Evolutionary conservation across 1,140 invertebrate genomes (phyloP).

Genomic region (Pachypsylla venusta): DNA sequence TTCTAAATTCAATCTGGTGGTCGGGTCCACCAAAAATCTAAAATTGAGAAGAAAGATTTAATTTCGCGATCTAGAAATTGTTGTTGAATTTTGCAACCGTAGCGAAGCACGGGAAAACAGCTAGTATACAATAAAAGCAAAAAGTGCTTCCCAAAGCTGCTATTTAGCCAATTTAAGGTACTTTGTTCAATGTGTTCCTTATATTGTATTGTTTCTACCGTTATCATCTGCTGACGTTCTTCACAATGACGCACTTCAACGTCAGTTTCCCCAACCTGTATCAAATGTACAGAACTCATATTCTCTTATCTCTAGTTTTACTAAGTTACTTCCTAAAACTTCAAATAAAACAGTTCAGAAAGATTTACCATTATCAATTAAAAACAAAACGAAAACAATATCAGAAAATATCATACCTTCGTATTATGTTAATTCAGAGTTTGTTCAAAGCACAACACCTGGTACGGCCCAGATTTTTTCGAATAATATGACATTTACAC

Average conservation of each 20-base stretch:
- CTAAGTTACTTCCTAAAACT: constrained; percentile 6
- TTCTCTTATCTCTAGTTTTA: constrained; percentile 8
- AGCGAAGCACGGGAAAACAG: too few relatives aligned
- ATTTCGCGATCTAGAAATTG: too few relatives aligned
- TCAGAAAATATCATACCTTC: background rate
- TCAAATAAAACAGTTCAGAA: constrained; percentile 4
- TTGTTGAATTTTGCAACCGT: too few relatives aligned
- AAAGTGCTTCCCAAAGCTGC: too few relatives aligned
- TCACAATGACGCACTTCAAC: background rate
- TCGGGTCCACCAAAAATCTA: too few relatives aligned
- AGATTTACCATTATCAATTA: background rate
- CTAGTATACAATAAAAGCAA: too few relatives aligned
- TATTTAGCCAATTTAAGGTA: too few relatives aligned
- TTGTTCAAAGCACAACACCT: background rate
- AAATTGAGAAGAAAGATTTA: too few relatives aligned
- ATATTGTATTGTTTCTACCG: too few relatives aligned
- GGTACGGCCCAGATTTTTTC: background rate
- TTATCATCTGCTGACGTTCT: too few relatives aligned
- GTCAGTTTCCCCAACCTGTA: background rate
- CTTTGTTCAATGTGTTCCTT: too few relatives aligned
- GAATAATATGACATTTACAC: background rate
- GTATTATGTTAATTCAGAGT: background rate
- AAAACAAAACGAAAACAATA: background rate
- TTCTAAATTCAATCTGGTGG: too few relatives aligned
- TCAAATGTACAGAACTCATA: constrained; percentile 1